A percentile compares a stretch with the other conserved stretches of the same genome.
Conservation (phyloP, 2,888 invertebrate species). For the Liposcelis brunnea region DNA sequence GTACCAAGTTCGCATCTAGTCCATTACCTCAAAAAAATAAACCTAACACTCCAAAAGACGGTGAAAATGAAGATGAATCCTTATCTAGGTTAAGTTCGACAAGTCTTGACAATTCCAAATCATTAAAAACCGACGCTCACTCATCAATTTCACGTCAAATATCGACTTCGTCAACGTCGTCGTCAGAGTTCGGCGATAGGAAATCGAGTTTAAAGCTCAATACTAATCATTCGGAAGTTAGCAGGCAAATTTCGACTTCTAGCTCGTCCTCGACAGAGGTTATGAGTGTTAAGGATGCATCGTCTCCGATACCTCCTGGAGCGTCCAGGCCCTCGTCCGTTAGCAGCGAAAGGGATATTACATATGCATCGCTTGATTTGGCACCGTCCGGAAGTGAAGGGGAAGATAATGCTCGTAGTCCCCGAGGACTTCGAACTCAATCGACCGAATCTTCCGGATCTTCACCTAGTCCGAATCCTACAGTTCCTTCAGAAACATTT, state of each 20-base stretch:
- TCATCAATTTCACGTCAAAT: no score
- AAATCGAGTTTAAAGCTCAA: neutral
- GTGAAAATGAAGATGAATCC: no score
- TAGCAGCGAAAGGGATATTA: constrained; percentile 26
- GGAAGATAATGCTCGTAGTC: constrained; percentile 20
- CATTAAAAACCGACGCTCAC: no score
- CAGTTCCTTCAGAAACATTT: constrained; percentile 29
- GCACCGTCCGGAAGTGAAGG: constrained; percentile 25
- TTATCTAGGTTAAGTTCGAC: no score
- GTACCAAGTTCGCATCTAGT: no score
- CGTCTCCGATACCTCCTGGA: constrained; percentile 1
- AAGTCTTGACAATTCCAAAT: no score
- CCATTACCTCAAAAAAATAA: no score
- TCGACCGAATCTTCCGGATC: constrained; percentile 18
- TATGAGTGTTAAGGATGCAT: neutral
- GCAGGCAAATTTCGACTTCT: constrained; percentile 7
- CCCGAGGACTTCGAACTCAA: constrained; percentile 17
- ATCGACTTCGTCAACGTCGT: no score
- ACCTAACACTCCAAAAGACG: no score
- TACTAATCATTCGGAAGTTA: neutral
- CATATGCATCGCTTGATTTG: constrained; percentile 46
- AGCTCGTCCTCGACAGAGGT: constrained; percentile 9
- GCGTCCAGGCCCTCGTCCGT: constrained; percentile 21
- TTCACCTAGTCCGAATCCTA: constrained; percentile 20
- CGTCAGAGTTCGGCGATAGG: neutral